Percentiles rank a stretch among this genome's conserved stretches.
phyloP scores from a whole-genome alignment of 2,797 vertebrate genomes.

The Miichthys miiuy region DNA sequence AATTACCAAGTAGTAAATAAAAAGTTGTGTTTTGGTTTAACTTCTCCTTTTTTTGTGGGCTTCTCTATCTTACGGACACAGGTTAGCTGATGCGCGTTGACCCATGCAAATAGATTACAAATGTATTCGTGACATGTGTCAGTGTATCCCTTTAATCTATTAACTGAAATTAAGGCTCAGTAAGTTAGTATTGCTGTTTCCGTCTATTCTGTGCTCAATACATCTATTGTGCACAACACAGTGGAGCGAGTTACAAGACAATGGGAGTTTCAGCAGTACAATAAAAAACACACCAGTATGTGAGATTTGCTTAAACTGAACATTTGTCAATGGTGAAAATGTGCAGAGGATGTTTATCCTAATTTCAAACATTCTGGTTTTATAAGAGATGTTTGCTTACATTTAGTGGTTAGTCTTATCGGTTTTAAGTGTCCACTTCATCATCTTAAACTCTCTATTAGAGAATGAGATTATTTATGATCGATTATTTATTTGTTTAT shows the following conservation, averaged over 20 bases:
- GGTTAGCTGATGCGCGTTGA: neutral
- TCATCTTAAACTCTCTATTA: neutral
- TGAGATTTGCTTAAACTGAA: neutral
- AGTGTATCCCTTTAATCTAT: neutral
- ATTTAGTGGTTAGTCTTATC: neutral
- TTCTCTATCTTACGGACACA: neutral
- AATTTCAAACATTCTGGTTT: neutral
- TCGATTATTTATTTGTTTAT: neutral
- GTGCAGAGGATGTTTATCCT: neutral
- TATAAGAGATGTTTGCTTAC: neutral
- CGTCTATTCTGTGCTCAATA: neutral
- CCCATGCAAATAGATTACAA: conserved; percentile 1
- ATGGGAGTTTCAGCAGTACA: neutral
- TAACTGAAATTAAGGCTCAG: no score
- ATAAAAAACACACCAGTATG: neutral
- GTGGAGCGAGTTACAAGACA: neutral
- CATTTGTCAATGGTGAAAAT: neutral
- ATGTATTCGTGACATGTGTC: neutral
- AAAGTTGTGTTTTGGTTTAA: neutral
- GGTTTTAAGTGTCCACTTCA: neutral
- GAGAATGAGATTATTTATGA: neutral
- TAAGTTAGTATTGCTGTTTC: neutral
- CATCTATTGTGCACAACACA: neutral
- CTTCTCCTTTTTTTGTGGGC: neutral
- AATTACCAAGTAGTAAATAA: no score